Base-by-base conservation (phyloP, 2,797 vertebrate genomes). In the Coreius guichenoti region DNA sequence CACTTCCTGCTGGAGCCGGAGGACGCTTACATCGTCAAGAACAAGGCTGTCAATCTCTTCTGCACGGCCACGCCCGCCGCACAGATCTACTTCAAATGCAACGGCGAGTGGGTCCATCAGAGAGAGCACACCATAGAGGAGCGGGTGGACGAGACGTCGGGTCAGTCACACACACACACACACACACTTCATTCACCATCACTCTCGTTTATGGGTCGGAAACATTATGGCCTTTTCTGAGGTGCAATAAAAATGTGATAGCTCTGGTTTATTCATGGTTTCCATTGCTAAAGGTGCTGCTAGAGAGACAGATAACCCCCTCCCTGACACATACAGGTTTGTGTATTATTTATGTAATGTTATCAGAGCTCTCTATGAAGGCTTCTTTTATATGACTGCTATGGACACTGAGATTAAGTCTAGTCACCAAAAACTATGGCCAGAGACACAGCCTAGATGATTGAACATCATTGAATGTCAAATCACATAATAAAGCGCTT, bases 1-100 rank as follows among this genome's bases (percentile, higher is more conserved):
- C 97, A 98, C 89, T 99, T 99, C 89, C 93, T 99, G 81, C 97
- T 97, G 77, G 98, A 99, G 86, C 98, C 98, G 0, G 97, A 99
- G 91, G 98, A 99, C 92, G 97, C 97, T 89, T 99, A 99, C 89
- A 99, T 99, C 43, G 97, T 99, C 88, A 99, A 99, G 95, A 99
- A 99, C 93, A 99, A 99, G 90, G 97, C 98, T 0, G 97, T 99
- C 88, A 99, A 98, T 91, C 93, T 99, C 47, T 97, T 98, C 90
- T 99, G 98, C 94, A 99, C 98, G 39, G 83, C 75, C 36, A 79
- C 83, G 0, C 76, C 67, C 0, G 67, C 65, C 1, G 31, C 75
- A 6, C 58, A 79, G 36, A 85, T 70, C 79, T 86, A 86, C 84
- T 86, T 86, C 77, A 86, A 80, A 11, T 86, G 84, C 77, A 86